Conservation (phyloP, 1,140 invertebrate genomes). For the Diabrotica virgifera region DNA sequence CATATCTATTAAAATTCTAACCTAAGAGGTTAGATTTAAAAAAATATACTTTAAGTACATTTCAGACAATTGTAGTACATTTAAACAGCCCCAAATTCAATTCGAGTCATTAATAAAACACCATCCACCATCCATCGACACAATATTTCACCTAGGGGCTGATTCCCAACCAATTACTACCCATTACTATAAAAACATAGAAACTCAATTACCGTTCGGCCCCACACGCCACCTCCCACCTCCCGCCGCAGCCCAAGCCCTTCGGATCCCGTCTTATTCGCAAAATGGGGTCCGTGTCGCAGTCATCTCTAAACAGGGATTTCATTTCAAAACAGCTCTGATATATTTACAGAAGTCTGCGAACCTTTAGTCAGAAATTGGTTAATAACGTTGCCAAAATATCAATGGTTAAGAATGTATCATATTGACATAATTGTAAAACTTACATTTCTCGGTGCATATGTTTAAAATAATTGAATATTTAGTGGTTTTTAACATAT, state of each 20-base stretch:
- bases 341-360: conserved; percentile 10
- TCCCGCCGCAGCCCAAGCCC: not conserved
- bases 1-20: too few species aligned
- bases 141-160: conserved; percentile 2
- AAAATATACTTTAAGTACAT: not conserved
- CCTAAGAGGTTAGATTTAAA: not conserved
- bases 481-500: too few species aligned
- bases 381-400: too few species aligned
- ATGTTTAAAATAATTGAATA: too few species aligned
- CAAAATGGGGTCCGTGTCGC: conserved; percentile 9
- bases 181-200: conserved; percentile 24
- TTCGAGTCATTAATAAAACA: not conserved
- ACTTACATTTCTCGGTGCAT: too few species aligned
- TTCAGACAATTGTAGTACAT: not conserved
- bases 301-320: conserved; percentile 16
- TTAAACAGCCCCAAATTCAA: not conserved
- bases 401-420: too few species aligned
- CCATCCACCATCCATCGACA: not conserved
- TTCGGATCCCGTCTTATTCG: conserved; percentile 15
- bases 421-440: too few species aligned
- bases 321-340: conserved; percentile 14
- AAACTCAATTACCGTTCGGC: conserved; percentile 19
- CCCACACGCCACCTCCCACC: not conserved
- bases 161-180: conserved; percentile 8
- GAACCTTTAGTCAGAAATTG: not conserved